Evolutionary conservation across 2,888 invertebrate genomes (phyloP).

Genomic region (Apodemia duryi): DNA sequence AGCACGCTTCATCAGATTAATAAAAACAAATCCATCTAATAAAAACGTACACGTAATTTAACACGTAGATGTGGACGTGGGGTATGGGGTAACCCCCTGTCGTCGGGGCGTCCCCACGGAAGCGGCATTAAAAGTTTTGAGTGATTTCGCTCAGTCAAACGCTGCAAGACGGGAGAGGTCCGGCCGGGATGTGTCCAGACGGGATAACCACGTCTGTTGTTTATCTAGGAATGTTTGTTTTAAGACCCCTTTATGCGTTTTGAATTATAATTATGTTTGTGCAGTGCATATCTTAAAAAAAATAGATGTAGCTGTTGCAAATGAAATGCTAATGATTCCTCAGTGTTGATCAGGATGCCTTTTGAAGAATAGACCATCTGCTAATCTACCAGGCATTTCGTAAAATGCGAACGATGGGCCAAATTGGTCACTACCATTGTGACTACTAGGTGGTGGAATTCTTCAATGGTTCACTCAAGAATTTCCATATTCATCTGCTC

Average conservation of each 20-base stretch:
- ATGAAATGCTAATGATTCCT: too few relatives aligned
- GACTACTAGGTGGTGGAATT: too few relatives aligned
- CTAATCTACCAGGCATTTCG: too few relatives aligned
- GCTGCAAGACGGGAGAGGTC: conserved; percentile 66
- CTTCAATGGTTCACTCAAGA: too few relatives aligned
- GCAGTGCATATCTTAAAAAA: too few relatives aligned
- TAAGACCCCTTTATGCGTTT: neutral
- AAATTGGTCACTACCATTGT: too few relatives aligned
- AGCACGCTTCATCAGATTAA: conserved; percentile 15
- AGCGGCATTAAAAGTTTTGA: conserved; percentile 77
- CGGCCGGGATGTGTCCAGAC: conserved; percentile 42
- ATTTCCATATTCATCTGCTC: too few relatives aligned
- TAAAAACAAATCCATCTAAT: conserved; percentile 30
- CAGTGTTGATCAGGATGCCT: too few relatives aligned
- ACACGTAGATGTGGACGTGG: conserved; percentile 34
- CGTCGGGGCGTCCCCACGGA: conserved; percentile 54
- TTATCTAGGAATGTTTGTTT: conserved; percentile 2
- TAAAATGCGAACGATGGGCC: too few relatives aligned
- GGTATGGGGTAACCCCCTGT: conserved; percentile 20
- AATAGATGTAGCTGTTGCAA: too few relatives aligned
- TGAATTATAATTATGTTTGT: neutral
- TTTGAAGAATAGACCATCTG: too few relatives aligned
- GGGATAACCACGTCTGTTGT: conserved; percentile 2
- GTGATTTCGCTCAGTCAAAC: conserved; percentile 77
- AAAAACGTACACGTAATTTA: conserved; percentile 34